phyloP scores from a whole-genome alignment of 2,888 invertebrate genomes.

The Rotaria magnacalcarata region DNA sequence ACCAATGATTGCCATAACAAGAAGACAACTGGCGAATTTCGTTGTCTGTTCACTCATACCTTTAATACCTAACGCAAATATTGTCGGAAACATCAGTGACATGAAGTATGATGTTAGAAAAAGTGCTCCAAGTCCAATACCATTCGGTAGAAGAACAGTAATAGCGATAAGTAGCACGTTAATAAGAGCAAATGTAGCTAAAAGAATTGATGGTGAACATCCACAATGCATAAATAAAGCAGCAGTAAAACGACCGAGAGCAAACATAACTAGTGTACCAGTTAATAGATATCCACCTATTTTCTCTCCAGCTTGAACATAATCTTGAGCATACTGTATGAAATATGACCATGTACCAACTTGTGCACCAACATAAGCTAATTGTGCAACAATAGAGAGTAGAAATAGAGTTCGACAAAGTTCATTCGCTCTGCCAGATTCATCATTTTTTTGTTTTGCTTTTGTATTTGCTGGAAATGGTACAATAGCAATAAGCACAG shows the following conservation, averaged over 20 bases:
- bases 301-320: not conserved
- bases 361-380: constrained; percentile 30
- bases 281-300: constrained; percentile 14
- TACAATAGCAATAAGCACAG: not conserved
- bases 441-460: not conserved
- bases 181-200: not conserved
- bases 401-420: not conserved
- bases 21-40: not conserved
- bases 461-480: not conserved
- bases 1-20: constrained; percentile 12
- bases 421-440: not conserved
- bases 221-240: constrained; percentile 14
- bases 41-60: not conserved
- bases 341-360: constrained; percentile 33
- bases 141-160: not conserved
- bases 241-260: not conserved
- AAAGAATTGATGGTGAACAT: not conserved
- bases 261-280: constrained; percentile 28
- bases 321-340: constrained; percentile 25
- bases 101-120: not conserved
- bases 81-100: constrained; percentile 24
- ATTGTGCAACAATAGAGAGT: constrained; percentile 19
- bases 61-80: constrained; percentile 17
- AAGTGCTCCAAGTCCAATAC: not conserved
- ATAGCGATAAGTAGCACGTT: not conserved